A percentile compares a stretch with the other conserved stretches of the same genome.
These are phyloP conservation scores for Sinhomidia bicolor DNA, from an alignment of 2,888 invertebrate genomes.

Conservation along the genomic window DNA sequence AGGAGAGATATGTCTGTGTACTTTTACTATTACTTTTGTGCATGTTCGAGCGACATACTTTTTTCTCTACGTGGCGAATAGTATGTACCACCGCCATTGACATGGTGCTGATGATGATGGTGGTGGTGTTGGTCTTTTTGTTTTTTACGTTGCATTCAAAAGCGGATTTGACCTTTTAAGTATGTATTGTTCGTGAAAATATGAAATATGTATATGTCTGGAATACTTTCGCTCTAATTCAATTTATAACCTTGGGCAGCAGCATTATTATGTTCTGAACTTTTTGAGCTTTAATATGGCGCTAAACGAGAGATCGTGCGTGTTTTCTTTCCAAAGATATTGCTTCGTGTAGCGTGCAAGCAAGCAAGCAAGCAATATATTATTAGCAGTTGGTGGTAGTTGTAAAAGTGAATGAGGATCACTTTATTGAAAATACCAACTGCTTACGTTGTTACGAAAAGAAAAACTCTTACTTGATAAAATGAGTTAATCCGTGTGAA, in stretches of 20 bases:
- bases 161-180: slow-evolving; percentile 62
- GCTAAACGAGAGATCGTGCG: slow-evolving; percentile 48
- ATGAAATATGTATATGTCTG: background rate
- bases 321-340: slow-evolving; percentile 44
- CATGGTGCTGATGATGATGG: background rate
- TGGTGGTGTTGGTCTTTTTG: background rate
- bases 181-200: slow-evolving; percentile 53
- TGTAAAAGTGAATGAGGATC: background rate
- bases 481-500: slow-evolving; percentile 47
- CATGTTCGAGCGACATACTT: background rate
- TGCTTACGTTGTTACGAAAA: background rate
- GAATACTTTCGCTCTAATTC: background rate
- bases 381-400: slow-evolving; percentile 43
- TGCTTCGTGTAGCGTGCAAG: background rate
- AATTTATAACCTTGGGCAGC: slow-evolving; percentile 59
- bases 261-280: background rate
- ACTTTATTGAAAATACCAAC: slow-evolving; percentile 67
- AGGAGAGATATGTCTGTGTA: background rate
- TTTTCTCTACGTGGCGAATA: too few relatives aligned
- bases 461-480: background rate
- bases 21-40: background rate
- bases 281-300: background rate
- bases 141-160: slow-evolving; percentile 28
- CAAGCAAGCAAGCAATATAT: background rate
- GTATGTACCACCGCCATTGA: background rate